Evolutionary conservation across 2,113 vertebrate genomes (phyloP).

Genomic region (Epinephelus fuscoguttatus): DNA sequence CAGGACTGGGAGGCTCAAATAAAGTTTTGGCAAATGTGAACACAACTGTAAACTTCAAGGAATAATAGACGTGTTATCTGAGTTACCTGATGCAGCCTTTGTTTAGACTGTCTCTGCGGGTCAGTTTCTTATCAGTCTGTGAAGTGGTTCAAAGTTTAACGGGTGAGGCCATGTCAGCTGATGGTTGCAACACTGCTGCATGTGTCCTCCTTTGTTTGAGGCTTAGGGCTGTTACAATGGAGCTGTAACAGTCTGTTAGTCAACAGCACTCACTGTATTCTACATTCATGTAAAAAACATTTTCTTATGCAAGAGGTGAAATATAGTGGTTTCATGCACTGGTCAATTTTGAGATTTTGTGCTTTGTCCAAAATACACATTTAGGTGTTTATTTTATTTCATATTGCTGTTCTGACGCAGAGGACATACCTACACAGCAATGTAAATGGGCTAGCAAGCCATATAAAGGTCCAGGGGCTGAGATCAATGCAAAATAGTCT

Average conservation of each 20-base stretch:
- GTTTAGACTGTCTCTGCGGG: neutral
- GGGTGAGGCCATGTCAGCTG: neutral
- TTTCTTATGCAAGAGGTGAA: neutral
- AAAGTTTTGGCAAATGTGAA: too few species aligned
- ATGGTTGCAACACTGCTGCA: slow-evolving; percentile 2
- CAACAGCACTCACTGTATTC: neutral
- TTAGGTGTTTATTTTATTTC: too few species aligned
- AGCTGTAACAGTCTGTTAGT: neutral
- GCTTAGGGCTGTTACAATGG: neutral
- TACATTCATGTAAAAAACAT: neutral
- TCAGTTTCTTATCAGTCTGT: neutral
- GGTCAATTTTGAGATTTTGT: too few species aligned
- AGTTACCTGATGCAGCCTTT: slow-evolving; percentile 1
- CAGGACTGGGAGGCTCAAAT: neutral
- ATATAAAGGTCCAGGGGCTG: too few species aligned
- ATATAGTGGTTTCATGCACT: too few species aligned
- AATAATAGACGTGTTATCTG: neutral
- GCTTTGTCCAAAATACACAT: too few species aligned
- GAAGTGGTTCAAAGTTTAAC: slow-evolving; percentile 51
- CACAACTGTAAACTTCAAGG: neutral
- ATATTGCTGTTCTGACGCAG: too few species aligned
- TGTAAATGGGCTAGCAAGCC: too few species aligned
- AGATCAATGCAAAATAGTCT: too few species aligned
- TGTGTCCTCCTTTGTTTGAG: slow-evolving; percentile 9
- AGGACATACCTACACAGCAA: too few species aligned